These are phyloP conservation scores for Oedothorax gibbosus DNA, from an alignment of 1,140 invertebrate genomes.

Conservation along the genomic window DNA sequence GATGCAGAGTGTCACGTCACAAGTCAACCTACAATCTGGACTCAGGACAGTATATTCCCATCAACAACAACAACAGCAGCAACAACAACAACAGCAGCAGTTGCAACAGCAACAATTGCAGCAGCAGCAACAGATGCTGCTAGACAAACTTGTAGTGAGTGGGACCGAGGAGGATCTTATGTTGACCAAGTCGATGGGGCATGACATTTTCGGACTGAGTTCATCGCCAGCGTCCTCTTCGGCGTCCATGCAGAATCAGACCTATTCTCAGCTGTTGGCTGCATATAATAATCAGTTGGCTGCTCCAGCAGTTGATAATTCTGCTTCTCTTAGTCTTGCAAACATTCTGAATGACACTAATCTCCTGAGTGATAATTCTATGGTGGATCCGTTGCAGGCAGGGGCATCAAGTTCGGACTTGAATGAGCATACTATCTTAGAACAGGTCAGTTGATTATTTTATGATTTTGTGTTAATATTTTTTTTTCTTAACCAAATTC, in stretches of 20 bases:
- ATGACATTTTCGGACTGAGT: background rate
- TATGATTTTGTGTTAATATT: too few relatives aligned
- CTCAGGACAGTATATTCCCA: background rate
- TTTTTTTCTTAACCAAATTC: too few relatives aligned
- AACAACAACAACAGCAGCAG: conserved; percentile 28
- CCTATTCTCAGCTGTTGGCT: conserved; percentile 13
- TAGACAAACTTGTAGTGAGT: background rate
- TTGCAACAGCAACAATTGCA: conserved; percentile 3
- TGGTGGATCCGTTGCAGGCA: conserved; percentile 19
- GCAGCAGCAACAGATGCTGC: conserved; percentile 20
- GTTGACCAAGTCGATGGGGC: background rate
- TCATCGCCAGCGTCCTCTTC: background rate
- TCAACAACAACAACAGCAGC: conserved; percentile 31
- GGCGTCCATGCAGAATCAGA: background rate
- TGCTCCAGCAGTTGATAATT: background rate
- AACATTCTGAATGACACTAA: conserved; percentile 27
- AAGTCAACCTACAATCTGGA: conserved; percentile 5
- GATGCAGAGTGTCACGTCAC: background rate
- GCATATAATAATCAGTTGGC: conserved; percentile 8
- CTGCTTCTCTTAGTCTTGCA: background rate
- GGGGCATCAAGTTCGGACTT: conserved; percentile 75
- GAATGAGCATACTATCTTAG: conserved; percentile 81
- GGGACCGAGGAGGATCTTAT: background rate
- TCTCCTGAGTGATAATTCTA: conserved; percentile 11
- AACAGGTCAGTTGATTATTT: conserved; percentile 73